Evolutionary conservation across 2,888 invertebrate genomes (phyloP), one percentile per base, ranked within the genome.

Genomic region (Abrostola triplasia): DNA sequence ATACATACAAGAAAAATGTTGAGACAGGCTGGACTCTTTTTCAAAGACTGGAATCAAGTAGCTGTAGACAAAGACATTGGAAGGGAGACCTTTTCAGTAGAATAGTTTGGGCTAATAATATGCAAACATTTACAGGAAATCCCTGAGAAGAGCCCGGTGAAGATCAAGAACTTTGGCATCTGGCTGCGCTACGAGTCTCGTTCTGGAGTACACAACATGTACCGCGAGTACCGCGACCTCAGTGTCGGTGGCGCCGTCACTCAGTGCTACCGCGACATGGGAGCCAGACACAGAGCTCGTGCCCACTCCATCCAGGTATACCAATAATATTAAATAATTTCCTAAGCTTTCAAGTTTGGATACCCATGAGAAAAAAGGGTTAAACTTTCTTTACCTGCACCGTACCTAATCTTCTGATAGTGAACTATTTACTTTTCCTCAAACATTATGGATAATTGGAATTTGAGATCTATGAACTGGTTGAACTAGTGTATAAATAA

Each of bases 201-300:
- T 67, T 99, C 99, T 9, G 99, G 99, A 64, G 99, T 99, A 64
- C 99, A 99, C 96, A 99, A 99, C 96, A 99, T 99, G 99, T 99
- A 99, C 97, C 96, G 99, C 77, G 99, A 99, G 94, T 99, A 99
- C 95, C 96, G 99, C 80, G 99, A 99, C 93, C 95, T 99, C 83
- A 98, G 98, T 66, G 98, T 99, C 6, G 98, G 98, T 59, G 98
- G 98, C 65, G 99, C 99, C 64, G 99, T 99, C 62, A 99, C 99
- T 11, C 98, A 98, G 92, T 99, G 99, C 94, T 99, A 99, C 94
- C 96, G 99, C 63, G 99, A 99, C 89, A 99, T 99, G 99, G 99
- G 98, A 73, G 99, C 99, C 61, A 97, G 99, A 82, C 99, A 99
- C 95, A 97, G 99, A 88, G 99, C 99, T 38, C 96, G 99, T 73